Percentiles rank a stretch among this genome's conserved stretches.
phyloP scores from a whole-genome alignment of 1,140 invertebrate species.

The Colletes gigas region DNA sequence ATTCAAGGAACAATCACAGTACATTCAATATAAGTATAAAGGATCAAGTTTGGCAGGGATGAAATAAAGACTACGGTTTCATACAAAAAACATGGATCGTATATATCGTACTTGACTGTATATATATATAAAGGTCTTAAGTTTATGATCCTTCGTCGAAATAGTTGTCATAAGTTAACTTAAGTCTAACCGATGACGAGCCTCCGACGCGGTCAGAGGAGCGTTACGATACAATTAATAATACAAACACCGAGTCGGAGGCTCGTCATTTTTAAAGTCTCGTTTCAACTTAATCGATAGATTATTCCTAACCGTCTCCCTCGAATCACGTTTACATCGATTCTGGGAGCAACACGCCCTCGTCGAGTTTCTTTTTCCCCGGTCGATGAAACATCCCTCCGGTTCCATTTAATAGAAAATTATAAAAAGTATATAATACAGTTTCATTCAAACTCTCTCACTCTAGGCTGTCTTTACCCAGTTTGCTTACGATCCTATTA shows the following conservation, averaged over 20 bases:
- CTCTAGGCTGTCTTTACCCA: constrained; percentile 20
- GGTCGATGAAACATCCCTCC: constrained; percentile 19
- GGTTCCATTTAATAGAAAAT: constrained; percentile 60
- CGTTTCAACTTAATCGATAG: constrained; percentile 41
- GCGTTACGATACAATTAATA: constrained; percentile 45
- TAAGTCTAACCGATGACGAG: constrained; percentile 58
- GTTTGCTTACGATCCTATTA: constrained; percentile 18
- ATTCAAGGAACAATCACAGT: too few relatives aligned
- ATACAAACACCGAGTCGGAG: constrained; percentile 56
- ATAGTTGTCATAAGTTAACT: constrained; percentile 65
- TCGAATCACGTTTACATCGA: constrained; percentile 12
- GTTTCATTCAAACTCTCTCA: constrained; percentile 39
- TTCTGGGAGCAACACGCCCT: constrained; percentile 5
- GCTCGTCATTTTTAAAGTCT: constrained; percentile 49
- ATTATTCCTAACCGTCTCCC: constrained; percentile 32
- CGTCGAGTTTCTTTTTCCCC: background rate
- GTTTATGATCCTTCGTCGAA: constrained; percentile 54
- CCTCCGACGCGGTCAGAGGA: constrained; percentile 35
- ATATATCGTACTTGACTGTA: constrained; percentile 67
- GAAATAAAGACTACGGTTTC: constrained; percentile 6
- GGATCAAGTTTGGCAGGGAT: background rate
- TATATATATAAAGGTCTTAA: constrained; percentile 69
- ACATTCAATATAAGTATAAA: background rate
- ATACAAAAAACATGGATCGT: constrained; percentile 69
- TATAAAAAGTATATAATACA: constrained; percentile 68